Evolutionary conservation across 1,140 invertebrate genomes (phyloP), one percentile per base, ranked within the genome.

Genomic region (Zaprionus camerounensis): DNA sequence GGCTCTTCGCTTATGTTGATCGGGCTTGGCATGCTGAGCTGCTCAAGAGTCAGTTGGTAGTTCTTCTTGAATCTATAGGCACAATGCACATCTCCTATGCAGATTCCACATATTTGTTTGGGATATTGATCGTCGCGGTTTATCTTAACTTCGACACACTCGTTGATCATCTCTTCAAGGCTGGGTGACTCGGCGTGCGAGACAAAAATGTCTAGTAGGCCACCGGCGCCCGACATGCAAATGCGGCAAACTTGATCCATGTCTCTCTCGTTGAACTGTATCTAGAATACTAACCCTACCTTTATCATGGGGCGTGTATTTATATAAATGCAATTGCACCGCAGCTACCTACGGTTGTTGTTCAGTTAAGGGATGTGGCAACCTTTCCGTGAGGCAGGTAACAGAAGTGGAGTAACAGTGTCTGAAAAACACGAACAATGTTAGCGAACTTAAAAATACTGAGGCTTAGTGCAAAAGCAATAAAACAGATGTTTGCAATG

Each of bases 171-270:
- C 1, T 26, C n/a, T 15, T 26, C 36, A 3, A 61, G 13, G 6
- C 58, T 61, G 58, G 58, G 58, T 44, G 13, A 9, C 5, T 36
- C 13, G 13, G 5, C 26, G 1, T 7, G 4, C 12, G 3, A 2
- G 1, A 11, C 17, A 17, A 44, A 61, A 26, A 61, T 61, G 7
- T 61, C 15, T 9, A 26, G 4, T 13, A 44, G 24, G 3, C 11
- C 12, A 5, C 22, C 58, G 7, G 58, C 20, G 22, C 58, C 24
- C 20, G 20, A 26, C 58, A 61, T 41, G 15, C 58, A 61, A 44
- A 44, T 22, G 20, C 38, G 58, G 13, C 58, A 61, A 61, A 61
- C 7, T 22, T 5, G 13, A 26, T 61, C 20, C 56, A 58, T 61
- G 58, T 38, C 20, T 38, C 26, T 4, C 34, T 44, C 56, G 31